A percentile compares a stretch with the other conserved stretches of the same genome.
These are phyloP conservation scores for Eurystomus gularis DNA, from an alignment of 2,113 vertebrate species.

Conservation along the genomic window DNA sequence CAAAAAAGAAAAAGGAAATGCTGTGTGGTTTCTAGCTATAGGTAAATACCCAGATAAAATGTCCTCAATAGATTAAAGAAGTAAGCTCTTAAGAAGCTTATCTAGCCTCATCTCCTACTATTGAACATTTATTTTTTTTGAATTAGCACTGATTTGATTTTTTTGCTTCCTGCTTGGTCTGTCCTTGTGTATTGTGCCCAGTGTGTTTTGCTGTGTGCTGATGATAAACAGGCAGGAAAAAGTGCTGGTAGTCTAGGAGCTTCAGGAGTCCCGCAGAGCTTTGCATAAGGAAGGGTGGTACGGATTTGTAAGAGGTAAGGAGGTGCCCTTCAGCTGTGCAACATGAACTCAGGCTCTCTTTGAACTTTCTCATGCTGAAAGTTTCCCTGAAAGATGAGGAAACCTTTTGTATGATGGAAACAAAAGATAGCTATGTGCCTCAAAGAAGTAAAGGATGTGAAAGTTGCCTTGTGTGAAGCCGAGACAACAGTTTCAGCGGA, in stretches of 20 bases:
- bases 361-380: background rate
- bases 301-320: background rate
- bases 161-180: background rate
- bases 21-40: background rate
- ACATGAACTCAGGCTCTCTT: background rate
- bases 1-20: background rate
- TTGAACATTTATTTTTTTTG: background rate
- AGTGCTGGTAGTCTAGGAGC: background rate
- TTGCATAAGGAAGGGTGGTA: background rate
- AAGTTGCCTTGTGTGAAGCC: background rate
- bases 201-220: background rate
- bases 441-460: background rate
- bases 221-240: background rate
- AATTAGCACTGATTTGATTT: background rate
- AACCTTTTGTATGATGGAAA: background rate
- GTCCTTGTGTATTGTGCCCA: background rate
- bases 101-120: background rate
- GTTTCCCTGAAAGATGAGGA: background rate
- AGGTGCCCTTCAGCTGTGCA: background rate
- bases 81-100: conserved; percentile 52
- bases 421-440: background rate
- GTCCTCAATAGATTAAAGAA: background rate
- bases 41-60: conserved; percentile 18
- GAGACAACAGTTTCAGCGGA: background rate
- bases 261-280: background rate